Base-by-base conservation (phyloP, 1,140 invertebrate species). In the Conus ventricosus region DNA sequence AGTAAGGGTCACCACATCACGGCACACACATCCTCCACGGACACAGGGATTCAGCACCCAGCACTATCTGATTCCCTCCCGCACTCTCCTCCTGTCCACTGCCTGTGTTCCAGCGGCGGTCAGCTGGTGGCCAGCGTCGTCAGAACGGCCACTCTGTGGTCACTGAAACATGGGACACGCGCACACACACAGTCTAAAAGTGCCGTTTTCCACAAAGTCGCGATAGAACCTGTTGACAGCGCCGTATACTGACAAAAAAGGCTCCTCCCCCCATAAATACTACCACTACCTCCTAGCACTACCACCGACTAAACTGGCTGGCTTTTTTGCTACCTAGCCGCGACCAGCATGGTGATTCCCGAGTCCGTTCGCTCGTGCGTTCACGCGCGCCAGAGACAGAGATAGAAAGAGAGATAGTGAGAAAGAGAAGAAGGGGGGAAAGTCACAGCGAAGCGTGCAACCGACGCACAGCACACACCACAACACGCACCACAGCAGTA, bases 381-480 rank as follows among this genome's bases (percentile, higher is more conserved):
- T 71, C 67, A 0, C 20, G 39, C 20, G 13, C 67, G 67, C 23
- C 17, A 23, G 67, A 71, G 67, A 71, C 17, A 71, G 67, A 71
- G 67, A 63, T 11, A 71, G 67, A 23, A n/a, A 23, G 67, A 71
- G 17, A 63, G 17, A 20, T 11, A 63, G 20, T 13, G 67, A n/a
- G 67, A 20, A 71, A 23, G 6, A 71, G 23, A 23, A 71, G 23
- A 55, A 81, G 80, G 80, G 10, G 80, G 23, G 39, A 81, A 23
- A 54, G 80, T 81, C 80, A 81, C 51, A 54, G 20, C 4, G 17
- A 54, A 39, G 25, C 76, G 23, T 39, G 25, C 76, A 51, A 25
- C 80, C 80, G 80, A 81, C 80, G 80, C 51, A 81, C 51, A 51
- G 27, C 80, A 54, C 80, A 81, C 51, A 81, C 27, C 80, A 54